Percentiles rank a stretch among this genome's conserved stretches.
phyloP scores from a whole-genome alignment of 2,113 vertebrate species.

The Xerus inauris region DNA sequence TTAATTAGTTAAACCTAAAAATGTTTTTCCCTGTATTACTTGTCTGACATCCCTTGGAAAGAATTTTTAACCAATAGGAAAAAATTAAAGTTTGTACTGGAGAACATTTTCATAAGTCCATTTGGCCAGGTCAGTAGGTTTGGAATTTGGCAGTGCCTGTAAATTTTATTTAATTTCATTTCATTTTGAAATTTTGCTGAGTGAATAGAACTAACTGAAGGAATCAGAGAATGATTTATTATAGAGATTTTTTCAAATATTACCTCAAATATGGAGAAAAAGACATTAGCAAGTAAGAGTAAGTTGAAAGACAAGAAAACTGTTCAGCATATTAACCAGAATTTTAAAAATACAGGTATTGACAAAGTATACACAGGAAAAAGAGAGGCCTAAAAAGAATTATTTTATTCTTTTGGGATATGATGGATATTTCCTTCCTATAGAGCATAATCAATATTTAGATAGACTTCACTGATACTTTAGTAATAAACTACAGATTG shows the following conservation, averaged over 20 bases:
- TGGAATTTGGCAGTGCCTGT: slow-evolving; percentile 64
- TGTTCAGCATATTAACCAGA: neutral
- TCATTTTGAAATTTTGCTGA: slow-evolving; percentile 73
- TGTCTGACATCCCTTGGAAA: slow-evolving; percentile 70
- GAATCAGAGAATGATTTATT: slow-evolving; percentile 64
- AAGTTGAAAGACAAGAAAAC: slow-evolving; percentile 5
- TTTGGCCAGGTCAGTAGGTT: slow-evolving; percentile 56
- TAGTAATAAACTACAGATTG: neutral
- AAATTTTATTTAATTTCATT: slow-evolving; percentile 74
- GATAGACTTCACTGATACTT: neutral
- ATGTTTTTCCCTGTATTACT: slow-evolving; percentile 25
- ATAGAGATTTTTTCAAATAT: slow-evolving; percentile 28
- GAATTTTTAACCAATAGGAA: slow-evolving; percentile 73
- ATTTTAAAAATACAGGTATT: neutral
- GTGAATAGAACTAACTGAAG: slow-evolving; percentile 47
- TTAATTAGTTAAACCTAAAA: slow-evolving; percentile 69
- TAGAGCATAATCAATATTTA: neutral
- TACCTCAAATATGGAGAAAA: slow-evolving; percentile 42
- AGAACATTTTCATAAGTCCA: slow-evolving; percentile 67
- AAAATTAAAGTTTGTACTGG: slow-evolving; percentile 65
- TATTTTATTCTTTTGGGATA: neutral
- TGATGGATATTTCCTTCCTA: neutral
- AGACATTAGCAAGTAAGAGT: neutral
- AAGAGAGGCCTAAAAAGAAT: neutral
- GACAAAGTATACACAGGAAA: neutral